Percentiles rank a stretch among this genome's conserved stretches.
Conservation (phyloP, 2,888 invertebrate genomes). For the Yponomeuta cagnagella region DNA sequence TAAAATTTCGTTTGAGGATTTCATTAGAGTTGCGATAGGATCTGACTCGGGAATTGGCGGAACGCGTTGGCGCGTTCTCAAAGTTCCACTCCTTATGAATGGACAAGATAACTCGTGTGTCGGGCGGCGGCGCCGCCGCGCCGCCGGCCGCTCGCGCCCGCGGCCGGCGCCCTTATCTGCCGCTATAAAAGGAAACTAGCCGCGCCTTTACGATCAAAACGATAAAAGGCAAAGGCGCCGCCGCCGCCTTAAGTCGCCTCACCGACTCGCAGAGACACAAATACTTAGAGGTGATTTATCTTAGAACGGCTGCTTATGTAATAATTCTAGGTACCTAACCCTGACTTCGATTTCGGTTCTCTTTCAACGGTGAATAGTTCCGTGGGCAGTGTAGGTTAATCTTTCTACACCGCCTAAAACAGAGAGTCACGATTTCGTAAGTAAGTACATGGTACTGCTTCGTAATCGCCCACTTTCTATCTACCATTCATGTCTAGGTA, state of each 20-base stretch:
- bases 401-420: constrained; percentile 6
- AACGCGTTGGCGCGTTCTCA: neutral
- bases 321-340: neutral
- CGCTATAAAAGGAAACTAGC: constrained; percentile 67
- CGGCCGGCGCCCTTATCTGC: constrained; percentile 51
- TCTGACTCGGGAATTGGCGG: neutral
- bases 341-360: too few species aligned
- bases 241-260: constrained; percentile 30
- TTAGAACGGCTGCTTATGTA: constrained; percentile 20
- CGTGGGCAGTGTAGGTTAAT: constrained; percentile 6
- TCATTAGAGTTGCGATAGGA: neutral
- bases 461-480: constrained; percentile 38
- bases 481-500: constrained; percentile 26
- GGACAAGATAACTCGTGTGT: constrained; percentile 27
- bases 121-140: constrained; percentile 24
- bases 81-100: constrained; percentile 26
- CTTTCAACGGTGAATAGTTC: neutral
- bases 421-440: constrained; percentile 13
- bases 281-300: constrained; percentile 34
- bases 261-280: constrained; percentile 22
- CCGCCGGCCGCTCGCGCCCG: constrained; percentile 17
- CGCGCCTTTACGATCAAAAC: constrained; percentile 56
- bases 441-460: neutral
- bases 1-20: neutral
- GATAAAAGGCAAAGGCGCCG: constrained; percentile 42